Evolutionary conservation across 2,888 invertebrate genomes (phyloP).

Genomic region (Agapetus fuscipes): DNA sequence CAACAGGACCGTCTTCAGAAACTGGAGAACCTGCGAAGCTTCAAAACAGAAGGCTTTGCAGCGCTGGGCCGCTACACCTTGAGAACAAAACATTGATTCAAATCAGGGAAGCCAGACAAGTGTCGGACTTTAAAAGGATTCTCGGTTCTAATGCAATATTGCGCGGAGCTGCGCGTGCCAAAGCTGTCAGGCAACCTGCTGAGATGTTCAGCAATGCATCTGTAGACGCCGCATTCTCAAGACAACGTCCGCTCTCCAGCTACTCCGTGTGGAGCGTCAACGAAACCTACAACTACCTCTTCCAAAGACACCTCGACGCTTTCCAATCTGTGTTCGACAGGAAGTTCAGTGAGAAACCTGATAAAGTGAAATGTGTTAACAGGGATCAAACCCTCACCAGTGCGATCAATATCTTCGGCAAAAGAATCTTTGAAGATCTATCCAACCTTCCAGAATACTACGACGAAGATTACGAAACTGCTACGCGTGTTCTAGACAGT

Average conservation of each 20-base stretch:
- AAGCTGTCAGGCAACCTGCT: constrained; percentile 14
- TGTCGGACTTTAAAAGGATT: constrained; percentile 54
- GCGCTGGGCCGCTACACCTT: constrained; percentile 26
- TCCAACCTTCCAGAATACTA: constrained; percentile 42
- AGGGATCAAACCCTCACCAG: constrained; percentile 3
- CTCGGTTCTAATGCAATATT: constrained; percentile 48
- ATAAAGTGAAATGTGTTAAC: too few species aligned
- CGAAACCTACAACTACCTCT: constrained; percentile 38
- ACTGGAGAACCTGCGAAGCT: neutral
- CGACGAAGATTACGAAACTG: constrained; percentile 35
- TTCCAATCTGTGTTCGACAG: constrained; percentile 35
- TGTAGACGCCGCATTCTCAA: constrained; percentile 20
- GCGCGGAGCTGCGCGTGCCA: constrained; percentile 31
- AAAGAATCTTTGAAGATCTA: constrained; percentile 29
- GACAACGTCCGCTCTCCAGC: constrained; percentile 31
- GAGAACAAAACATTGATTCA: constrained; percentile 44
- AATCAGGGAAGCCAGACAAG: constrained; percentile 52
- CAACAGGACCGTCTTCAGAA: constrained; percentile 6
- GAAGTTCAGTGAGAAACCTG: constrained; percentile 27
- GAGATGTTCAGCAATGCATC: constrained; percentile 24
- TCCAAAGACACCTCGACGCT: constrained; percentile 37
- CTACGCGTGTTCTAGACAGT: too few species aligned
- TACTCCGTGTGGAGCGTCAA: constrained; percentile 40
- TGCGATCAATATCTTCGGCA: constrained; percentile 30
- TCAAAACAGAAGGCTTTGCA: constrained; percentile 22